Conservation (phyloP, 2,797 vertebrate genomes). For the Carapus acus region DNA sequence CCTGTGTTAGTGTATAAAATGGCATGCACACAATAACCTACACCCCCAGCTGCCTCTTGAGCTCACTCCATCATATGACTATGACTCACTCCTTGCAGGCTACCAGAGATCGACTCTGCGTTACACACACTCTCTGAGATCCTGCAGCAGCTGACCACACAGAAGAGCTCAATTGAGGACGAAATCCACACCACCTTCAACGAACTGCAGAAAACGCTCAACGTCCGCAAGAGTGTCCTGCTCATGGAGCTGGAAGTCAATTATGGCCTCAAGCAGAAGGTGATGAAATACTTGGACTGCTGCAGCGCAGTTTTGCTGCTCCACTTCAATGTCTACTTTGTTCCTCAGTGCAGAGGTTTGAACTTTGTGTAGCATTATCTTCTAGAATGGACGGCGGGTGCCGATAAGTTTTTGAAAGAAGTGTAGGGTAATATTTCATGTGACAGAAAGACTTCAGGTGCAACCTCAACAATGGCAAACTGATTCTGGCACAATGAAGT, state of each 20-base stretch:
- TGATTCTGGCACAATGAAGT: conserved; percentile 5
- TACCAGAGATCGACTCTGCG: conserved; percentile 92
- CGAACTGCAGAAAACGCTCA: conserved; percentile 93
- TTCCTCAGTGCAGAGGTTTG: too few relatives aligned
- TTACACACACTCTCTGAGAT: conserved; percentile 91
- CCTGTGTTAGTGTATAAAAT: too few relatives aligned
- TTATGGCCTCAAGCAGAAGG: conserved; percentile 97
- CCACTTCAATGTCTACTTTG: too few relatives aligned
- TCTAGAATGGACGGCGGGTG: not conserved
- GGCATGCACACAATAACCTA: too few relatives aligned
- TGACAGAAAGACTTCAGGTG: not conserved
- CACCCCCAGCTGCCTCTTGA: too few relatives aligned
- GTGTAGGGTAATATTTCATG: too few relatives aligned
- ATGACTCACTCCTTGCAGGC: conserved; percentile 61
- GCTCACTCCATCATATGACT: too few relatives aligned
- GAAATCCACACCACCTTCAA: conserved; percentile 91
- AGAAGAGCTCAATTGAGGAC: conserved; percentile 90
- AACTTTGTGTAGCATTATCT: too few relatives aligned
- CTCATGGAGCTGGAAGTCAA: conserved; percentile 99
- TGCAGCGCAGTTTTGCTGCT: not conserved
- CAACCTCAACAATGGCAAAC: too few relatives aligned
- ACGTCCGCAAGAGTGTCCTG: conserved; percentile 92
- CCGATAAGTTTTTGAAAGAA: not conserved
- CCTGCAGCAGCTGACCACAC: conserved; percentile 89
- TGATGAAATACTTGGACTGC: conserved; percentile 53